These are phyloP conservation scores for Drosophila nebulosa DNA, from an alignment of 1,140 invertebrate genomes.

Conservation along the genomic window DNA sequence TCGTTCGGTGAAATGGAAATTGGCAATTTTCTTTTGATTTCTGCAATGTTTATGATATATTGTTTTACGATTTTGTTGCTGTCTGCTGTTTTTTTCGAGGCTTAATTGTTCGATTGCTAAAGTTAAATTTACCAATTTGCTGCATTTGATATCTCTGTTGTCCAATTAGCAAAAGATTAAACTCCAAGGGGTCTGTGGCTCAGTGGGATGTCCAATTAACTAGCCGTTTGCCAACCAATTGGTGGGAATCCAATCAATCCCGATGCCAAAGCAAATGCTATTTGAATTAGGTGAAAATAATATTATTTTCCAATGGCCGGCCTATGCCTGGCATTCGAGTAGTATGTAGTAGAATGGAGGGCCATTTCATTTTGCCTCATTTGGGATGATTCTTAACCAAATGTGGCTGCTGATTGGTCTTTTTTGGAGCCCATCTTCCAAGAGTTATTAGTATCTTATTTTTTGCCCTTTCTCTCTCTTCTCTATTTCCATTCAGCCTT, in stretches of 20 bases:
- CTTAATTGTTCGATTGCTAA: conserved; percentile 41
- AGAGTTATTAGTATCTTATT: too few relatives aligned
- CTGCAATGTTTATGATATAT: conserved; percentile 16
- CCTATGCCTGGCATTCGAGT: too few relatives aligned
- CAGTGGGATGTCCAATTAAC: conserved; percentile 30
- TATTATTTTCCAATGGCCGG: too few relatives aligned
- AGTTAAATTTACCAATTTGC: conserved; percentile 39
- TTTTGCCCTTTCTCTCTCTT: too few relatives aligned
- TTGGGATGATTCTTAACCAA: too few relatives aligned
- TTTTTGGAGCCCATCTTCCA: too few relatives aligned
- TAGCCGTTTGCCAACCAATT: conserved; percentile 9
- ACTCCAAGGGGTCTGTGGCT: background rate
- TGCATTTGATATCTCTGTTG: conserved; percentile 9
- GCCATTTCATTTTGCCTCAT: too few relatives aligned
- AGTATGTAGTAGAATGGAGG: too few relatives aligned
- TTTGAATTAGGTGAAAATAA: background rate
- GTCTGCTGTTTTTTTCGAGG: background rate
- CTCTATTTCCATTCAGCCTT: too few relatives aligned
- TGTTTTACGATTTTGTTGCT: conserved; percentile 4
- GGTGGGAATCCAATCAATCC: background rate
- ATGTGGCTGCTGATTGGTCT: too few relatives aligned
- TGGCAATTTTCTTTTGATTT: conserved; percentile 21
- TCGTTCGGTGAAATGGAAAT: background rate
- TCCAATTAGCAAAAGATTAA: conserved; percentile 36
- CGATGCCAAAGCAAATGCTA: background rate